Conservation (phyloP, 2,797 vertebrate genomes). For the Novumbra hubbsi region DNA sequence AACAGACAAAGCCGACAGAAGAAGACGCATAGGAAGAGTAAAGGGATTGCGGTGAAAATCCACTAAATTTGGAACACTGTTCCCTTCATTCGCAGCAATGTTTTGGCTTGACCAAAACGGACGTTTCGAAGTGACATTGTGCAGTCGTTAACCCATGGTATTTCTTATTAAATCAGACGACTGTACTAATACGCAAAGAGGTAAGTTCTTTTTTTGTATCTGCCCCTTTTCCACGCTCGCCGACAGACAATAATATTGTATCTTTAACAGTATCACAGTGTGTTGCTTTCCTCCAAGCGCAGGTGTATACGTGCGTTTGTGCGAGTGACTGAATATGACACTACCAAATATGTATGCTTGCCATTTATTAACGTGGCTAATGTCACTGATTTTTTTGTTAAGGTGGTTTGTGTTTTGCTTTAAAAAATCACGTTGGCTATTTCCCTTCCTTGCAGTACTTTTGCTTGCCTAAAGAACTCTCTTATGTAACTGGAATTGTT, state of each 20-base stretch:
- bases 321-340: conserved; percentile 17
- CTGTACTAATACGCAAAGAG: background rate
- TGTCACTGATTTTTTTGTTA: background rate
- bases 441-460: conserved; percentile 14
- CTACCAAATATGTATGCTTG: background rate
- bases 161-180: background rate
- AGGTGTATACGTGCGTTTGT: conserved; percentile 36
- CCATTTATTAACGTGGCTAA: background rate
- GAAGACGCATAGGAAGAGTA: conserved; percentile 32
- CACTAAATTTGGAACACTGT: conserved; percentile 12
- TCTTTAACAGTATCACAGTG: background rate
- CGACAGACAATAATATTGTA: background rate
- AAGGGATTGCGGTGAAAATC: conserved; percentile 43
- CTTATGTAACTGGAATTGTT: conserved; percentile 71
- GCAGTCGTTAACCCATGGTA: background rate
- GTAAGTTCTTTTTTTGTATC: conserved; percentile 37
- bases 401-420: conserved; percentile 1
- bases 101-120: conserved; percentile 22
- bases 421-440: conserved; percentile 2
- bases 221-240: no score
- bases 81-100: conserved; percentile 26
- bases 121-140: conserved; percentile 24
- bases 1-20: conserved; percentile 28
- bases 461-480: conserved; percentile 22
- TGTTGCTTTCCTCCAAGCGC: conserved; percentile 11